These are phyloP conservation scores for Yponomeuta plumbellus DNA, from an alignment of 2,888 invertebrate genomes.

Conservation along the genomic window DNA sequence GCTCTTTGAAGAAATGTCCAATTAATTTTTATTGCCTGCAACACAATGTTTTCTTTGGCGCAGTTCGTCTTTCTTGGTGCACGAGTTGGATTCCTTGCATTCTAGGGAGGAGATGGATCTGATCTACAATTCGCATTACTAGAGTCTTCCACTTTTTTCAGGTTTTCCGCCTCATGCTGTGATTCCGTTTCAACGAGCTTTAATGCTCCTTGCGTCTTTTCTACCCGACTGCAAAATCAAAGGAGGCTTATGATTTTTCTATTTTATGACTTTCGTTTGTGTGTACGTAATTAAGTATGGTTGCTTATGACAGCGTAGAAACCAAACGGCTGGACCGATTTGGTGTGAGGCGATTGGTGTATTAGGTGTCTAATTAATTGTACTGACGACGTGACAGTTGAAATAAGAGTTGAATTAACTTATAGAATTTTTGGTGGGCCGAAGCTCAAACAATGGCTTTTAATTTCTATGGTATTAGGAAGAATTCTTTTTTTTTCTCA, in stretches of 20 bases:
- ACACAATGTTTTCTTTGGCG: slow-evolving; percentile 9
- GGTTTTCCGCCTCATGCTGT: not conserved
- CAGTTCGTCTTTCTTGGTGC: not conserved
- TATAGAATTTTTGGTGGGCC: too few relatives aligned
- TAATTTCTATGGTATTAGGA: too few relatives aligned
- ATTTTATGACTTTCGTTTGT: too few relatives aligned
- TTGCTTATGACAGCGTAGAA: too few relatives aligned
- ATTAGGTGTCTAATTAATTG: too few relatives aligned
- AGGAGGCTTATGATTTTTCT: not conserved
- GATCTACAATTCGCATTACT: slow-evolving; percentile 1
- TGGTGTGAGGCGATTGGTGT: too few relatives aligned
- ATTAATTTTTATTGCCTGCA: slow-evolving; percentile 46
- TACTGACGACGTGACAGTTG: too few relatives aligned
- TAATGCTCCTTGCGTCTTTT: not conserved
- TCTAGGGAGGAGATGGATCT: not conserved
- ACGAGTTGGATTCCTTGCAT: not conserved
- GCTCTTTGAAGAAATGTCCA: slow-evolving; percentile 45
- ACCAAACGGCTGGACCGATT: too few relatives aligned
- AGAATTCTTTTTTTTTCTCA: too few relatives aligned
- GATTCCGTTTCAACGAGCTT: not conserved
- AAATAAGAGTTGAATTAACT: too few relatives aligned
- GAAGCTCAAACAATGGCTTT: too few relatives aligned
- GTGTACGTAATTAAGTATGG: too few relatives aligned
- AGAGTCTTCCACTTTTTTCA: not conserved
- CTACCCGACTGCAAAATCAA: not conserved